Base-by-base conservation (phyloP, 1,140 invertebrate species). In the Pachypsylla venusta region DNA sequence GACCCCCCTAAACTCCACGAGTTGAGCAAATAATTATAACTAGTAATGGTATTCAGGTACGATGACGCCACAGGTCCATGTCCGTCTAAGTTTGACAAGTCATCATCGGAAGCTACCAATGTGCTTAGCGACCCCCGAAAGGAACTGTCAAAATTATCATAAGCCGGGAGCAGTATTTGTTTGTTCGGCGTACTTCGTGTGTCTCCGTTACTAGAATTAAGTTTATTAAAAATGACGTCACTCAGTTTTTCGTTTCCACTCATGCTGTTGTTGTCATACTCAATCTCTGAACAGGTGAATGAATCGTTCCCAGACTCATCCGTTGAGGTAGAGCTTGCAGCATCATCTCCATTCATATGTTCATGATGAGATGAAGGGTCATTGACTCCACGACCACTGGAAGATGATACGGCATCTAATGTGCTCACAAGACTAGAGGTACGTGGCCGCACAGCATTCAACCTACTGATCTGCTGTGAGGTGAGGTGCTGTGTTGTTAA, bases 271-370 rank as follows among this genome's bases (percentile, higher is more conserved):
- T 91, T 88, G 66, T 97, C 93, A 70, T 94, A 63, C 70, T 98
- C 93, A 68, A 96, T 96, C 75, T 98, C 93, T 0, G 93, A 97
- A 72, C 93, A 97, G 0, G 93, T 97, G 74, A 97, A 98, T 61
- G 92, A 95, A 68, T 98, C 93, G 73, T 96, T 94, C 2, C 89
- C 90, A 69, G 89, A 93, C 70, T 95, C 92, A 67, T 95, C 91
- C 4, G 91, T 92, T 1, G 89, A 91, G 2, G 89, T 91, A 1
- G 85, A 87, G 67, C 83, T 84, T 40, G 77, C 68, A 63, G 84
- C 79, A 54, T 85, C 84, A 7, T 72, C 63, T 13, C 61, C 63
- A 5, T 67, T 61, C 4, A 62, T 55, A 5, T 63, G 58, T 1
- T 59, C 42, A 48, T 66, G 66, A 14, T 69, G 64, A n/a, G 54